phyloP scores from a whole-genome alignment of 2,888 invertebrate species.

The Archips crataeganus region DNA sequence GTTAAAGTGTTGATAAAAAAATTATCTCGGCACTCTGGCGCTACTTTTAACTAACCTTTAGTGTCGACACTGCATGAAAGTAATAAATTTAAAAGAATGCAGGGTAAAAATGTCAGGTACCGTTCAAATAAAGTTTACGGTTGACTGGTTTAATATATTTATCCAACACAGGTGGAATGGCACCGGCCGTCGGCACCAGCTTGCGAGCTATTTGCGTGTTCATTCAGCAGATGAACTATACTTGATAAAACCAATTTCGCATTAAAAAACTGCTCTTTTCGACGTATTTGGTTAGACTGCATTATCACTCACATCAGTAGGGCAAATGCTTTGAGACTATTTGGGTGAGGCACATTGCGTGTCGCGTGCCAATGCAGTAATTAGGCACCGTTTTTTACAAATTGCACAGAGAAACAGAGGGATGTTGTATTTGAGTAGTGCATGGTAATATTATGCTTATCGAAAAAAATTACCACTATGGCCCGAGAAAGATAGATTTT shows the following conservation, averaged over 20 bases:
- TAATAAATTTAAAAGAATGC: conserved; percentile 12
- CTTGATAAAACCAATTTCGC: conserved; percentile 46
- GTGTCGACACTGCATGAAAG: not conserved
- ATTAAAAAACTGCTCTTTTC: conserved; percentile 18
- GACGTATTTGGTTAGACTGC: conserved; percentile 34
- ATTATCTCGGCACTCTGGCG: conserved; percentile 4
- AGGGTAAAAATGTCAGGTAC: conserved; percentile 14
- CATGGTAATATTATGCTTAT: no score
- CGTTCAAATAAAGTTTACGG: conserved; percentile 23
- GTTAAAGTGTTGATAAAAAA: conserved; percentile 21
- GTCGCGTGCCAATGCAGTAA: not conserved
- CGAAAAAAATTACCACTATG: no score
- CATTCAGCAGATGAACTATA: conserved; percentile 50
- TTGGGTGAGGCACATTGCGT: not conserved
- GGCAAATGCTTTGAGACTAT: conserved; percentile 2
- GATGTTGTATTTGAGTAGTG: no score
- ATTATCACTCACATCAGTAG: conserved; percentile 1
- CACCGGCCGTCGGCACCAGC: conserved; percentile 52
- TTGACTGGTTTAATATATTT: conserved; percentile 45
- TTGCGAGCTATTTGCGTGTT: conserved; percentile 53
- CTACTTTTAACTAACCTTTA: not conserved
- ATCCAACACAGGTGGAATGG: conserved; percentile 59
- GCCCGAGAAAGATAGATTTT: no score
- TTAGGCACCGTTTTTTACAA: not conserved
- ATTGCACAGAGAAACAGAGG: not conserved